These are phyloP conservation scores for Sinelater perroti DNA, from an alignment of 2,888 invertebrate species.

Conservation along the genomic window DNA sequence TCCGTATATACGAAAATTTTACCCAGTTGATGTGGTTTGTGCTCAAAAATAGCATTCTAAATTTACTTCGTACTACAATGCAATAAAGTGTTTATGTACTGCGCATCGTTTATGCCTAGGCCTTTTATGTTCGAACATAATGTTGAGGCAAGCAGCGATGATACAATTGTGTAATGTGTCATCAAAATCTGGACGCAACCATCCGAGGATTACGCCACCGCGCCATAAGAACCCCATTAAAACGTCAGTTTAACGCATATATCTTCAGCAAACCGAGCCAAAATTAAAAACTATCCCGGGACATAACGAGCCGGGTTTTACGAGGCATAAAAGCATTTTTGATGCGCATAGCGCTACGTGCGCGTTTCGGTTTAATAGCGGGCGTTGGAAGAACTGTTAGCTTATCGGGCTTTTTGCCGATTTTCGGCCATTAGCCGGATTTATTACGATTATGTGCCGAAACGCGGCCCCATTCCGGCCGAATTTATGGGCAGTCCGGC, in stretches of 20 bases:
- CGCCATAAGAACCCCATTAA: conserved; percentile 24
- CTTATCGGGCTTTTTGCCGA: conserved; percentile 12
- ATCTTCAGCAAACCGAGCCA: conserved; percentile 21
- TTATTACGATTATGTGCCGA: conserved; percentile 28
- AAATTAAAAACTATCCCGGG: conserved; percentile 16
- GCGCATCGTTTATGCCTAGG: too few relatives aligned
- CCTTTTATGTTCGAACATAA: too few relatives aligned
- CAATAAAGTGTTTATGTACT: too few relatives aligned
- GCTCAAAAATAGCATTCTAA: too few relatives aligned
- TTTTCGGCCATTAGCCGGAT: conserved; percentile 23
- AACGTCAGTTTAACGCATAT: conserved; percentile 30
- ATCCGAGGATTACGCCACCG: conserved; percentile 11
- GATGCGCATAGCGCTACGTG: conserved; percentile 13
- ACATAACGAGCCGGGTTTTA: conserved; percentile 18
- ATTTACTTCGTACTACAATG: too few relatives aligned
- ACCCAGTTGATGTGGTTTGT: too few relatives aligned
- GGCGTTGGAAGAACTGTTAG: conserved; percentile 20
- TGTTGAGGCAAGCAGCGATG: too few relatives aligned
- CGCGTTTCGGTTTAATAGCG: conserved; percentile 10
- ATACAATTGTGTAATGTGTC: too few relatives aligned
- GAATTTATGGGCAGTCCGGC: conserved; percentile 31
- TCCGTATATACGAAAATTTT: too few relatives aligned
- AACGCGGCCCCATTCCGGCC: conserved; percentile 8
- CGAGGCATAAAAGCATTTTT: conserved; percentile 22
- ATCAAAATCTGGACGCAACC: conserved; percentile 3